A percentile compares a stretch with the other conserved stretches of the same genome.
phyloP scores from a whole-genome alignment of 2,113 vertebrate species.

The Enhydra lutris region DNA sequence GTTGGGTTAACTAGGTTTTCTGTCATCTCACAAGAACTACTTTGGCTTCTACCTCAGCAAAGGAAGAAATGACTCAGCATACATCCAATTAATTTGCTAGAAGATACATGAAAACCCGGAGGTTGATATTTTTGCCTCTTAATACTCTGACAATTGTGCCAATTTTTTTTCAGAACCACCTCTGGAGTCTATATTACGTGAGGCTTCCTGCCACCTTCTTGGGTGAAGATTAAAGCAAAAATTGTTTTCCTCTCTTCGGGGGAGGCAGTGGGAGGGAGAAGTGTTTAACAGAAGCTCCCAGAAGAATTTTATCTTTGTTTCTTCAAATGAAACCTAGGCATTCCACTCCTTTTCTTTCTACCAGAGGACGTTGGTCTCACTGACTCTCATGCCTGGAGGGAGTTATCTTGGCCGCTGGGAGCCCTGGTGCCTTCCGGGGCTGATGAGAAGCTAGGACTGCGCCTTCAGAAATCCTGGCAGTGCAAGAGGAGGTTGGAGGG shows the following conservation, averaged over 20 bases:
- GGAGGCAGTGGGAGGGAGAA: neutral
- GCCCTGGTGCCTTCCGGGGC: rapidly evolving
- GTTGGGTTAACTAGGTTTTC: slow-evolving; percentile 43
- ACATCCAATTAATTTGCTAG: neutral
- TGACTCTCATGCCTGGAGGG: neutral
- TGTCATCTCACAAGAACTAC: neutral
- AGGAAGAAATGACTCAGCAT: neutral
- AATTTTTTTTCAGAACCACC: neutral
- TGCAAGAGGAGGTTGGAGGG: neutral
- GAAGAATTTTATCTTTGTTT: neutral
- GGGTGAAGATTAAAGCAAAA: neutral
- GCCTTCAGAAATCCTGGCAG: rapidly evolving
- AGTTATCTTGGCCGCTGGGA: neutral
- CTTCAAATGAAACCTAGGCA: neutral
- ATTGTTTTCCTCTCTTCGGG: neutral
- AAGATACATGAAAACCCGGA: neutral
- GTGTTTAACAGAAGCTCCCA: neutral
- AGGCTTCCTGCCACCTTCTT: slow-evolving; percentile 10
- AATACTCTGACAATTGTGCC: neutral
- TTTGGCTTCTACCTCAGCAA: neutral
- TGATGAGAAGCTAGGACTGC: neutral
- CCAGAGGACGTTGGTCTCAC: neutral
- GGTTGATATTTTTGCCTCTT: slow-evolving; percentile 20
- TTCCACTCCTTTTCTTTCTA: neutral
- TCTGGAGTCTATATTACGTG: neutral